These are phyloP conservation scores for Microcebus griseorufus DNA, from an alignment of 2,113 vertebrate genomes.

Conservation along the genomic window DNA sequence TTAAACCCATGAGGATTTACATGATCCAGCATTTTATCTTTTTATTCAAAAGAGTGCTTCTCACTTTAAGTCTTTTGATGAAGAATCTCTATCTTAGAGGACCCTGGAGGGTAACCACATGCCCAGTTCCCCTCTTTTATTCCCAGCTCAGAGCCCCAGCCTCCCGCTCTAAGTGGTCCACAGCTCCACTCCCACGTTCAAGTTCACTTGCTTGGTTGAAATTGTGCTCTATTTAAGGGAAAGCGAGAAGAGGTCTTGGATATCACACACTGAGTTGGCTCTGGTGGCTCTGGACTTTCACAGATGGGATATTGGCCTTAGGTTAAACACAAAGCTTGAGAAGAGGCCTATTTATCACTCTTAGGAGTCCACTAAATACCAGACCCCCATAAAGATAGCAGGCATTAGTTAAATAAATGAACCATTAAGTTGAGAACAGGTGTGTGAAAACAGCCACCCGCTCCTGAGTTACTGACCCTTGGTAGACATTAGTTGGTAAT, in stretches of 20 bases:
- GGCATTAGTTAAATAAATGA: constrained; percentile 54
- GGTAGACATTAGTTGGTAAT: not conserved
- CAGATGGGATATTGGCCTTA: not conserved
- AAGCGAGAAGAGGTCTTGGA: not conserved
- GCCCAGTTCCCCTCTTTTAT: not conserved
- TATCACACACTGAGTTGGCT: not conserved
- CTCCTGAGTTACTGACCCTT: constrained; percentile 33
- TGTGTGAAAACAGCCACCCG: not conserved
- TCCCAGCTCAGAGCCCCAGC: not conserved
- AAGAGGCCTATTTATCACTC: not conserved
- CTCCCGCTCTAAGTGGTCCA: not conserved
- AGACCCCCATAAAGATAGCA: constrained; percentile 31
- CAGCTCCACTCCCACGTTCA: not conserved
- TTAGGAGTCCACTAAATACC: not conserved
- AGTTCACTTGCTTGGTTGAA: not conserved
- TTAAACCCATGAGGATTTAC: not conserved
- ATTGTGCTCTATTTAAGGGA: not conserved
- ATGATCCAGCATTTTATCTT: not conserved
- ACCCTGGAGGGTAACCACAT: not conserved
- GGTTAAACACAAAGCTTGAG: not conserved
- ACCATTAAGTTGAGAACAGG: constrained; percentile 18
- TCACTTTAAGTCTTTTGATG: not conserved
- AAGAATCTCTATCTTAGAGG: not conserved
- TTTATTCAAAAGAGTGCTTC: not conserved
- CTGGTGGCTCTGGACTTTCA: not conserved